Percentiles rank a stretch among this genome's conserved stretches.
These are phyloP conservation scores for Aplochiton taeniatus DNA, from an alignment of 2,797 vertebrate genomes.

Conservation along the genomic window DNA sequence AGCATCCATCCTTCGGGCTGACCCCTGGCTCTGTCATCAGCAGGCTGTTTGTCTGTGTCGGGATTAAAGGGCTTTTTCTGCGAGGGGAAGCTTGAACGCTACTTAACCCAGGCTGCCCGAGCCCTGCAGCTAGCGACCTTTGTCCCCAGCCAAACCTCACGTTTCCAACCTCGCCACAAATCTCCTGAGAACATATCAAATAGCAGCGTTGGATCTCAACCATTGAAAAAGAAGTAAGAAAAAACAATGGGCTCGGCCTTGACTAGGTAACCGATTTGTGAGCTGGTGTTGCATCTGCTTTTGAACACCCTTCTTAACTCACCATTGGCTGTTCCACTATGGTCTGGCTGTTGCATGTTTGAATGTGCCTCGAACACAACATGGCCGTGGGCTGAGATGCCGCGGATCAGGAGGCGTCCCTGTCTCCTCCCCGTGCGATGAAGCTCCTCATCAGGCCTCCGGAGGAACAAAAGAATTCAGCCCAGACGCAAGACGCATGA, in stretches of 20 bases:
- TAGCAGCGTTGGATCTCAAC: not conserved
- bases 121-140: constrained; percentile 62
- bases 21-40: constrained; percentile 22
- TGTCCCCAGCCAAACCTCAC: constrained; percentile 44
- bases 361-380: too few species aligned
- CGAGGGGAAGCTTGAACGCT: constrained; percentile 57
- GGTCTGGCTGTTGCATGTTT: too few species aligned
- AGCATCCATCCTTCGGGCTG: constrained; percentile 24
- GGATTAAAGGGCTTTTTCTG: constrained; percentile 60
- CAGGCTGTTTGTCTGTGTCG: constrained; percentile 54
- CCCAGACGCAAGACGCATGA: constrained; percentile 38
- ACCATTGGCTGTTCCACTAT: too few species aligned
- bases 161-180: constrained; percentile 59
- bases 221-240: too few species aligned
- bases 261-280: not conserved
- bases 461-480: constrained; percentile 36
- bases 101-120: constrained; percentile 59
- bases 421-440: constrained; percentile 51
- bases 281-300: not conserved
- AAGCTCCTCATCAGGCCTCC: constrained; percentile 52
- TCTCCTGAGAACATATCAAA: constrained; percentile 41
- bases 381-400: not conserved
- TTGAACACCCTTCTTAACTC: not conserved
- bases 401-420: constrained; percentile 22
- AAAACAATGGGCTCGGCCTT: not conserved